Base-by-base conservation (phyloP, 2,888 invertebrate genomes). In the Petrophora chlorosata region DNA sequence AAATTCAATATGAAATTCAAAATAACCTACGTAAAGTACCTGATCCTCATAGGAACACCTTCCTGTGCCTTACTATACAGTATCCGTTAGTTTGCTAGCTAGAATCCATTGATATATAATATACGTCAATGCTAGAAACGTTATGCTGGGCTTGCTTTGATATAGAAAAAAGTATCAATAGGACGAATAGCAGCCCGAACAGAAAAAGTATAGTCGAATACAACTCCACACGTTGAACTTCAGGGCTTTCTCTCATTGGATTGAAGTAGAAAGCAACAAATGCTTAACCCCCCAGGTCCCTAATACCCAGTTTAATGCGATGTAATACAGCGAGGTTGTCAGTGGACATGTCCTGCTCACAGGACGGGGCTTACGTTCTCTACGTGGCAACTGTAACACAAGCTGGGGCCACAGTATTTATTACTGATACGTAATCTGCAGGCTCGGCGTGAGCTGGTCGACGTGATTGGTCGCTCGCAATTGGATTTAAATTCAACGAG, bases 401-500 rank as follows among this genome's bases (percentile, higher is more conserved):
- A 5, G 12, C 34, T 43, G 43, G 8, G 43, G 19, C 3, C 23
- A 10, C 19, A 8, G 5, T 14, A 4, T 0, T 19, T 19, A 9
- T 3, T 4, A 29, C 43, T 36, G 29, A 1, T 16, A 5, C 12
- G 7, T 35, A 35, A 9, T n/a, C 35, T 44, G 35, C 29, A n/a
- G 28, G 12, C 25, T 8, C 34, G 14, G 19, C 3, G 14, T 5
- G n/a, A 14, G 5, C 22, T 22, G 3, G 5, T 9, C 12, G 23
- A 5, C 23, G 44, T 22, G 44, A 36, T 44, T 25, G 32, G 36
- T 7, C 13, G 25, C 15, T 12, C 32, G 25, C 36, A 25, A 44
- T 32, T 32, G 44, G 44, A 44, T 44, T 44, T 30, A 25, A 17
- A 36, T 23, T 35, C 34, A 43, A 14, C 7, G 26, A 29, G 25